A percentile compares a stretch with the other conserved stretches of the same genome.
Evolutionary conservation across 2,113 vertebrate species (phyloP).

Genomic region (Oncorhynchus masou): DNA sequence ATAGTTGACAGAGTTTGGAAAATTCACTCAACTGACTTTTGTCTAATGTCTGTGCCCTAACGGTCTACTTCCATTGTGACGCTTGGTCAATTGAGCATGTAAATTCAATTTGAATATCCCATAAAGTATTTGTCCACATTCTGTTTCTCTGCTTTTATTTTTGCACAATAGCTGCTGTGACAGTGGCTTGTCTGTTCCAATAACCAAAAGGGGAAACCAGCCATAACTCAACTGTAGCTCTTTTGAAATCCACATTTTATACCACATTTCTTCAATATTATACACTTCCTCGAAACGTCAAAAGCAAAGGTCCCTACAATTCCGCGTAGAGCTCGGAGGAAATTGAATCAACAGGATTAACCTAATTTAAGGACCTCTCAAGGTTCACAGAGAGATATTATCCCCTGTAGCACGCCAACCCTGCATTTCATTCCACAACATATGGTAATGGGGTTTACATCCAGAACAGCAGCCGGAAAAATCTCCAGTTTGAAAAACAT

Average conservation of each 20-base stretch:
- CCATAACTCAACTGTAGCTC: not conserved
- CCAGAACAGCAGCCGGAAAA: slow-evolving; percentile 32
- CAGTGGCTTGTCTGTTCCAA: too few species aligned
- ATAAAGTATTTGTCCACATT: not conserved
- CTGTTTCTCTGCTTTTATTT: too few species aligned
- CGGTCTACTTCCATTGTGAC: not conserved
- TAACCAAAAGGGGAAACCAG: too few species aligned
- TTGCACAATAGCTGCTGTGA: too few species aligned
- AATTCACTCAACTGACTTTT: too few species aligned
- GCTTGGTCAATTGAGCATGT: not conserved
- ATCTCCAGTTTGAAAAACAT: slow-evolving; percentile 37
- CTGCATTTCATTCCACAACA: slow-evolving; percentile 52
- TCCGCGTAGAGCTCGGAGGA: slow-evolving; percentile 46
- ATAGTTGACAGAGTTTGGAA: too few species aligned
- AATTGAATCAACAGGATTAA: slow-evolving; percentile 68
- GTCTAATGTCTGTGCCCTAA: too few species aligned
- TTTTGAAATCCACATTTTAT: not conserved
- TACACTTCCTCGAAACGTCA: slow-evolving; percentile 29
- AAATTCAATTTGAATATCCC: not conserved
- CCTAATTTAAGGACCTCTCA: slow-evolving; percentile 54
- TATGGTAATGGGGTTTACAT: slow-evolving; percentile 48
- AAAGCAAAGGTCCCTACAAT: slow-evolving; percentile 27
- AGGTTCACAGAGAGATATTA: slow-evolving; percentile 62
- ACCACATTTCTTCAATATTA: slow-evolving; percentile 17
- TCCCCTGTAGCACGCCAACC: slow-evolving; percentile 41